Evolutionary conservation across 2,113 vertebrate genomes (phyloP), one percentile per base, ranked within the genome.

Genomic region (Elephantulus edwardii): DNA sequence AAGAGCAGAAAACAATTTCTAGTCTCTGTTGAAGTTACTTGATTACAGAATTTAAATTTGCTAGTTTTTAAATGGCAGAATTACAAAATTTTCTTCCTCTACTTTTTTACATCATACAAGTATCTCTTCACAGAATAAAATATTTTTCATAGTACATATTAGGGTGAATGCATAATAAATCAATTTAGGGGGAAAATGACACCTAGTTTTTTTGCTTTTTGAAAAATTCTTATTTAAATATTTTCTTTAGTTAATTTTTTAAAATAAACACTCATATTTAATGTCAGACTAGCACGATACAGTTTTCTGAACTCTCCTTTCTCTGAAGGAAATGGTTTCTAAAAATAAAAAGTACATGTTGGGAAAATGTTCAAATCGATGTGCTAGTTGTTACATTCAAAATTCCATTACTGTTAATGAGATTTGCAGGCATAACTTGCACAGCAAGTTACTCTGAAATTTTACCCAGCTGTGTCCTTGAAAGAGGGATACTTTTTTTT

Each of bases 341-440:
- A 42, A 87, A 94, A 94, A 95, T 92, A 80, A 96, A 56, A 78
- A 83, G 22, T 88, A 94, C 40, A 6, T 40, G 2, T 80, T 93
- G 68, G 70, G 66, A 52, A 95, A 95, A 93, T 92, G 66, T 76
- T 96, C 54, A 79, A 94, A 93, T 79, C 92, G 75, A 35, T 13
- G 2, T 79, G 5, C 33, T 92, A 52, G 30, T 91, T 92, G 26
- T 93, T 96, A 86, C 4, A 5, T 88, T 95, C 78, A 95, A 92
- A 92, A 91, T 95, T 38, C 22, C 3, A 20, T 94, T 95, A 94
- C 56, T 93, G 20, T 94, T 96, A 52, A 30, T 96, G 92, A 90
- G 84, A 95, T 96, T 92, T 80, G n/a, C 44, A 82, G 93, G 66
- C 40, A 6, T 94, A 81, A 58, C 35, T 92, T 70, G 74, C 46